phyloP scores from a whole-genome alignment of 2,113 vertebrate species.

The Columba livia region DNA sequence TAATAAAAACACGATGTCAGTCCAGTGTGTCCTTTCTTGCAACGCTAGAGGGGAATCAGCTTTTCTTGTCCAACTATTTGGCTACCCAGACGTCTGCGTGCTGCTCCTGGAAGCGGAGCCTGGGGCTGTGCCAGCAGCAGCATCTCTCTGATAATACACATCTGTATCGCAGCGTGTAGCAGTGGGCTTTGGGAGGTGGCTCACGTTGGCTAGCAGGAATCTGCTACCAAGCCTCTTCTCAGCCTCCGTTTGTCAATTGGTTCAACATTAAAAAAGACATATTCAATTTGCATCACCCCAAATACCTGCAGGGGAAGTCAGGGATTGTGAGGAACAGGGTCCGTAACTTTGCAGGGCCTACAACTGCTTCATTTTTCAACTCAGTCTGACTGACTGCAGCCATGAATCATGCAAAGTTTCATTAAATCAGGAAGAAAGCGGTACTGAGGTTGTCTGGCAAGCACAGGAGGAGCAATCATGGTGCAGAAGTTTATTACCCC shows the following conservation, averaged over 20 bases:
- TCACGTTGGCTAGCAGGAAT: not conserved
- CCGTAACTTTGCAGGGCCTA: not conserved
- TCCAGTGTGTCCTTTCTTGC: not conserved
- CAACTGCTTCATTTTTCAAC: not conserved
- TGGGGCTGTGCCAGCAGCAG: not conserved
- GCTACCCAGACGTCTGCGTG: fast-evolving
- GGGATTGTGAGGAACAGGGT: not conserved
- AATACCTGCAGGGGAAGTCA: not conserved
- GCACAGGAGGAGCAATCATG: not conserved
- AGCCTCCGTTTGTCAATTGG: not conserved
- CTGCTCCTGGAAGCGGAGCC: not conserved
- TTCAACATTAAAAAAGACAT: not conserved
- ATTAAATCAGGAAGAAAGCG: not conserved
- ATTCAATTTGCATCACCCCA: not conserved
- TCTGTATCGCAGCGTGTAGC: not conserved
- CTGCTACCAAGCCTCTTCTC: not conserved
- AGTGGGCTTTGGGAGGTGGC: not conserved
- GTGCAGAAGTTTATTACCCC: not conserved
- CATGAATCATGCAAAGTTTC: not conserved
- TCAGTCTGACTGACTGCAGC: not conserved
- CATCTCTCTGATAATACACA: not conserved
- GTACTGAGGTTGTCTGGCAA: not conserved
- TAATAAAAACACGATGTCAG: not conserved
- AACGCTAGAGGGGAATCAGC: not conserved
- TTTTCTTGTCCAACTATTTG: not conserved